Conservation (phyloP, 2,113 vertebrate genomes). For the Burhinus oedicnemus region DNA sequence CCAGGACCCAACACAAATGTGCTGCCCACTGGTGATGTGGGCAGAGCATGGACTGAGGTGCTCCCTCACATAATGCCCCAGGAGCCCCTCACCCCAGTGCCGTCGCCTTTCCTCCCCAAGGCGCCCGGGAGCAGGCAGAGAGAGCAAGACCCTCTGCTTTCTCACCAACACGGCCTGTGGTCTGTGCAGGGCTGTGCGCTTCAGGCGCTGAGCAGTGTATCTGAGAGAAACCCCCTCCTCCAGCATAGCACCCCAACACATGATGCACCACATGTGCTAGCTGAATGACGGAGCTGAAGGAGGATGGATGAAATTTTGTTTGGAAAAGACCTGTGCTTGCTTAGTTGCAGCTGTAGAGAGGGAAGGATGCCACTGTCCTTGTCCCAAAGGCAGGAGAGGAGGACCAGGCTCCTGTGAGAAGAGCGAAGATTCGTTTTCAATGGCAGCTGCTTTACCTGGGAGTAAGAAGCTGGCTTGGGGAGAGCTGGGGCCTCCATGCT, state of each 20-base stretch:
- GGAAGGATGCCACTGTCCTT: background rate
- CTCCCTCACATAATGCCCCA: background rate
- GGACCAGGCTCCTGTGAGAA: background rate
- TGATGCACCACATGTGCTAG: rapidly evolving
- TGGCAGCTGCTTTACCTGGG: background rate
- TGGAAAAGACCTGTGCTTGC: background rate
- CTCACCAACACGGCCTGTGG: background rate
- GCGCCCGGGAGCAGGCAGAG: background rate
- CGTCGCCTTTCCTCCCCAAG: too few relatives aligned
- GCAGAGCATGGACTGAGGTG: background rate
- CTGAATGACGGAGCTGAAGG: background rate
- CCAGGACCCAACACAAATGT: background rate
- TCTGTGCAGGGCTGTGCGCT: background rate
- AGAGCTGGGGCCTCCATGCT: background rate
- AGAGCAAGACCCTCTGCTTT: background rate
- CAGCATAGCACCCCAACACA: rapidly evolving
- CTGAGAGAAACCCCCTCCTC: background rate
- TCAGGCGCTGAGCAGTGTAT: background rate
- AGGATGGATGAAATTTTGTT: background rate
- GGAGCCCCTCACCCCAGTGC: background rate
- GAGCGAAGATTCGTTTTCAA: background rate
- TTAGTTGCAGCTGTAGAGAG: background rate
- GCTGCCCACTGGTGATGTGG: background rate
- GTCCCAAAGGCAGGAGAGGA: background rate
- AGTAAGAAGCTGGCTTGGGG: background rate